phyloP scores from a whole-genome alignment of 1,140 invertebrate genomes.

The Ostrea denselamellosa region DNA sequence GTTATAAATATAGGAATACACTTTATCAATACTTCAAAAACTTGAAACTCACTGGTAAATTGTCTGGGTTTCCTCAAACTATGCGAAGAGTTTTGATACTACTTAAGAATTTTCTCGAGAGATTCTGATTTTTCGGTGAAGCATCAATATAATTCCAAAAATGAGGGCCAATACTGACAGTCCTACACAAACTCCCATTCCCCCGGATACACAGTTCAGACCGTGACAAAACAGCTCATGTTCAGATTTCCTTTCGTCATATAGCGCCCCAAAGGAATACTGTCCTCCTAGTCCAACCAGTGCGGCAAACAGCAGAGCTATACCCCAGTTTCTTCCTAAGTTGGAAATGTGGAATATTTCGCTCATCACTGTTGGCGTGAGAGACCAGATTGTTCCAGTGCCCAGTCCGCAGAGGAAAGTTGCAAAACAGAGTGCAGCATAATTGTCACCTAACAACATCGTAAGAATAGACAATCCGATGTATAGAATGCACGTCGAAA shows the following conservation, averaged over 20 bases:
- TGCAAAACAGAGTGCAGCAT: constrained; percentile 47
- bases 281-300: constrained; percentile 54
- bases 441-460: constrained; percentile 48
- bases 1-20: too few relatives aligned
- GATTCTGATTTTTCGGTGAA: not conserved
- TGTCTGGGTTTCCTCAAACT: too few relatives aligned
- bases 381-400: constrained; percentile 59
- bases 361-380: constrained; percentile 63
- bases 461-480: not conserved
- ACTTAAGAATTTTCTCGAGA: not conserved
- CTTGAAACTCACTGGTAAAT: too few relatives aligned
- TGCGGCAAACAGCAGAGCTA: constrained; percentile 52
- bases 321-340: constrained; percentile 66
- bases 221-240: constrained; percentile 22
- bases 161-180: not conserved
- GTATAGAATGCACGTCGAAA: constrained; percentile 39
- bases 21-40: too few relatives aligned
- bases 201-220: constrained; percentile 3
- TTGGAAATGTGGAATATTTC: constrained; percentile 61
- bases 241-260: constrained; percentile 48
- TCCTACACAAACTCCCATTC: constrained; percentile 3
- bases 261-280: constrained; percentile 57
- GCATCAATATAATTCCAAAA: not conserved
- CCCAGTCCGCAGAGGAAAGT: constrained; percentile 57
- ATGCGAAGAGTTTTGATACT: too few relatives aligned